A percentile compares a stretch with the other conserved stretches of the same genome.
These are phyloP conservation scores for Ctenopoma kingsleyae DNA, from an alignment of 2,797 vertebrate genomes.

Conservation along the genomic window DNA sequence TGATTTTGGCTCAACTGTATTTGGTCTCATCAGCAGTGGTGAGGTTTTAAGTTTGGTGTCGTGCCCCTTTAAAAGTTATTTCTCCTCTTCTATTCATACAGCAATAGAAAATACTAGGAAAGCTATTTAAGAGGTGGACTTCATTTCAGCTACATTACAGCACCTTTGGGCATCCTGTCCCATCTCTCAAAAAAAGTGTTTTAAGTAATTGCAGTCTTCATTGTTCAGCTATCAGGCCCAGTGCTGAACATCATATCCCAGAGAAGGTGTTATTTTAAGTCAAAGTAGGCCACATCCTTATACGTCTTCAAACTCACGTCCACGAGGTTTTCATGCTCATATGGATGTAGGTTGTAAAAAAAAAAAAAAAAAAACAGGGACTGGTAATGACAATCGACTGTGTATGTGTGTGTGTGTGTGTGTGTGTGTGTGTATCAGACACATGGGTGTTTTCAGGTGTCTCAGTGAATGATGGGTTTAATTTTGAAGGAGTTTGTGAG, in stretches of 20 bases:
- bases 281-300: conserved; percentile 70
- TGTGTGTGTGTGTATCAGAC: conserved; percentile 8
- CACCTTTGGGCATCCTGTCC: conserved; percentile 45
- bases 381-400: conserved; percentile 6
- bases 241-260: conserved; percentile 41
- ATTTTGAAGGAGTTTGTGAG: conserved; percentile 60
- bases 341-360: conserved; percentile 34
- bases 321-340: conserved; percentile 51
- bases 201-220: conserved; percentile 37
- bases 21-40: not conserved
- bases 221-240: conserved; percentile 34
- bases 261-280: conserved; percentile 69
- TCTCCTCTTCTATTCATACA: conserved; percentile 25
- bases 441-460: conserved; percentile 40
- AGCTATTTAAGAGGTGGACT: conserved; percentile 47
- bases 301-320: conserved; percentile 48
- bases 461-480: conserved; percentile 72
- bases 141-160: conserved; percentile 45
- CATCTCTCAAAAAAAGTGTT: conserved; percentile 45
- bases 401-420: conserved; percentile 12
- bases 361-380: conserved; percentile 22
- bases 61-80: conserved; percentile 53
- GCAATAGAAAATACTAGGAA: conserved; percentile 26
- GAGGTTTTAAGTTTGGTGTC: conserved; percentile 20
- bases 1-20: conserved; percentile 5